phyloP scores from a whole-genome alignment of 2,888 invertebrate genomes.

The Griposia aprilina region DNA sequence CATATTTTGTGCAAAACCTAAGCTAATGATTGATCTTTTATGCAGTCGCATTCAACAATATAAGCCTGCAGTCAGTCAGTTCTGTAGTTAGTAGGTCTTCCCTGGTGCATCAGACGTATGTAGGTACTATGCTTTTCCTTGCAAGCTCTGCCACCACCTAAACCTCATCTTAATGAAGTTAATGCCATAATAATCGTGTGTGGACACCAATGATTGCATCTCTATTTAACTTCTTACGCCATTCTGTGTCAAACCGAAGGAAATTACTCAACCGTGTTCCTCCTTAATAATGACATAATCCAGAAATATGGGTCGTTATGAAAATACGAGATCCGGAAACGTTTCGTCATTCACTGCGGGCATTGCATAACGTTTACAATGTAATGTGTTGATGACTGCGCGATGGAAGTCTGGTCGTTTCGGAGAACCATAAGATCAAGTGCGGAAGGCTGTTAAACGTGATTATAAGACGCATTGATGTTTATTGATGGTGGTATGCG shows the following conservation, averaged over 20 bases:
- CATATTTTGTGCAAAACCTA: not conserved
- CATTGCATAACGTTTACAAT: slow-evolving; percentile 66
- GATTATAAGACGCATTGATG: slow-evolving; percentile 48
- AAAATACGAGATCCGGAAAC: slow-evolving; percentile 68
- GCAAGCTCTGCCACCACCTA: not conserved
- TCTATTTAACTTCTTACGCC: slow-evolving; percentile 8
- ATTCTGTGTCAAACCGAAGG: slow-evolving; percentile 35
- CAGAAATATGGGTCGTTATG: slow-evolving; percentile 64
- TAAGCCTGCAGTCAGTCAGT: not conserved
- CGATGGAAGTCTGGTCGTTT: slow-evolving; percentile 62
- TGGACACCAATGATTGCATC: not conserved
- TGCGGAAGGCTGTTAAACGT: slow-evolving; percentile 71
- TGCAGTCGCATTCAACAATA: not conserved
- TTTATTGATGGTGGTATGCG: slow-evolving; percentile 9
- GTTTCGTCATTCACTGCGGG: slow-evolving; percentile 61
- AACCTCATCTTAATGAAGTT: not conserved
- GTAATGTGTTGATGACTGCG: slow-evolving; percentile 67
- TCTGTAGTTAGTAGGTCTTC: no score
- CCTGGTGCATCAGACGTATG: no score
- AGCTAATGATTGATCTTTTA: not conserved
- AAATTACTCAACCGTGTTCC: slow-evolving; percentile 61
- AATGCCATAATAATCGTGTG: not conserved
- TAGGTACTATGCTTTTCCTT: not conserved
- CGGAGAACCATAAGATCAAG: slow-evolving; percentile 69
- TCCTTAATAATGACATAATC: slow-evolving; percentile 65